Evolutionary conservation across 2,888 invertebrate species (phyloP).

Genomic region (Lepeophtheirus nordmannii): DNA sequence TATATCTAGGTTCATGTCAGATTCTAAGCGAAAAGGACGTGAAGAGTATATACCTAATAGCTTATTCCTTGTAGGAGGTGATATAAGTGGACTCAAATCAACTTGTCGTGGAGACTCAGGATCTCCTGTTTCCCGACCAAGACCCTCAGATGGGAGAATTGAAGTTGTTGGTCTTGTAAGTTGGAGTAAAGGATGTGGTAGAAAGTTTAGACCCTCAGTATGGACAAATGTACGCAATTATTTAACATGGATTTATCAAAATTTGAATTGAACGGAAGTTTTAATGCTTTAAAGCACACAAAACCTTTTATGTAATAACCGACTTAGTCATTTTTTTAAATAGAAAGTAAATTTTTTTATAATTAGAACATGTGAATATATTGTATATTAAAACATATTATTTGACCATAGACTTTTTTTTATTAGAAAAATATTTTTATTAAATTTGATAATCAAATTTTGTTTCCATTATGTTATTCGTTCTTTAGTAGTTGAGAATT

Average conservation of each 20-base stretch:
- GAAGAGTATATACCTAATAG: conserved; percentile 18
- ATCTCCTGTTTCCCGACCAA: conserved; percentile 12
- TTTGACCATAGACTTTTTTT: no score
- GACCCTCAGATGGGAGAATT: neutral
- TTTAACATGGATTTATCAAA: conserved; percentile 9
- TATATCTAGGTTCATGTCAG: conserved; percentile 15
- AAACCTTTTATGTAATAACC: neutral
- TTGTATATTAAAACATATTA: no score
- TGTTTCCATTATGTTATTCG: no score
- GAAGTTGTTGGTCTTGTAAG: conserved; percentile 21
- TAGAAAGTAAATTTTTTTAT: no score
- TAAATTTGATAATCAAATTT: no score
- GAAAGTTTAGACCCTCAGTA: conserved; percentile 17
- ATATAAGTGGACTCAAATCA: conserved; percentile 7
- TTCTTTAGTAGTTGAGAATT: no score
- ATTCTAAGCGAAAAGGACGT: neutral
- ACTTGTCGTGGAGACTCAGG: conserved; percentile 21
- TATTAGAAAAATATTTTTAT: no score
- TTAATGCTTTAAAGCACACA: neutral
- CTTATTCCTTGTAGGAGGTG: conserved; percentile 15
- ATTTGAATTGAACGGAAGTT: conserved; percentile 1
- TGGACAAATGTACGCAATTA: conserved; percentile 12
- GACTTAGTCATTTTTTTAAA: no score
- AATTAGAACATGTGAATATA: no score
- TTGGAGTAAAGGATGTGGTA: conserved; percentile 22